Conservation (phyloP, 2,797 vertebrate species). For the Spinus pinus region DNA sequence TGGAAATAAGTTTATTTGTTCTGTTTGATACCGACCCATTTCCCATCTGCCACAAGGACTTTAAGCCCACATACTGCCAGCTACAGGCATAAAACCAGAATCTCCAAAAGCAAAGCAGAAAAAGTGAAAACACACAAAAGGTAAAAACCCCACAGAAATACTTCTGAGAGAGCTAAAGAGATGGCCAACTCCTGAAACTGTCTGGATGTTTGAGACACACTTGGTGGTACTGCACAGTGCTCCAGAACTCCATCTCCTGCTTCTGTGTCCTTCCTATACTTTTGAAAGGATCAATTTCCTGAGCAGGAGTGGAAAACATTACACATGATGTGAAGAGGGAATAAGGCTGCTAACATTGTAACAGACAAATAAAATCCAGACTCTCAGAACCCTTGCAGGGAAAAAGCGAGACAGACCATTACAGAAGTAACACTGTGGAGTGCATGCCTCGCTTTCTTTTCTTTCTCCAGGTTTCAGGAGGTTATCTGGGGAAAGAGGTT, state of each 20-base stretch:
- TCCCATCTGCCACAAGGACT: neutral
- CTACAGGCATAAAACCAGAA: fast-evolving
- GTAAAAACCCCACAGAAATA: neutral
- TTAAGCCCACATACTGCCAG: neutral
- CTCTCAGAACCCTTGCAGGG: neutral
- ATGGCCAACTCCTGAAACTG: neutral
- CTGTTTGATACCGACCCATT: neutral
- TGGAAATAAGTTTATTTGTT: neutral
- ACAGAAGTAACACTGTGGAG: fast-evolving
- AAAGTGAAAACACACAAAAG: neutral
- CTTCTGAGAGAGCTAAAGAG: neutral
- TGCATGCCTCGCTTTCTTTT: neutral
- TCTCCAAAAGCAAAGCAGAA: neutral
- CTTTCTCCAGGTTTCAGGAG: fast-evolving
- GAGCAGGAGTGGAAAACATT: neutral
- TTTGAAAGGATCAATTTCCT: neutral
- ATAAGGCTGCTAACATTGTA: neutral
- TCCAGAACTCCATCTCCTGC: neutral
- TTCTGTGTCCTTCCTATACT: neutral
- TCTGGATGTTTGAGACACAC: neutral
- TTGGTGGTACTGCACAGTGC: neutral
- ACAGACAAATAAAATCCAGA: neutral
- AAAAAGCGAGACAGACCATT: neutral
- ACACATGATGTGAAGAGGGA: fast-evolving
- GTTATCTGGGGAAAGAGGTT: neutral